A percentile compares a stretch with the other conserved stretches of the same genome.
phyloP scores from a whole-genome alignment of 2,113 vertebrate species.

The Entomyzon cyanotis region DNA sequence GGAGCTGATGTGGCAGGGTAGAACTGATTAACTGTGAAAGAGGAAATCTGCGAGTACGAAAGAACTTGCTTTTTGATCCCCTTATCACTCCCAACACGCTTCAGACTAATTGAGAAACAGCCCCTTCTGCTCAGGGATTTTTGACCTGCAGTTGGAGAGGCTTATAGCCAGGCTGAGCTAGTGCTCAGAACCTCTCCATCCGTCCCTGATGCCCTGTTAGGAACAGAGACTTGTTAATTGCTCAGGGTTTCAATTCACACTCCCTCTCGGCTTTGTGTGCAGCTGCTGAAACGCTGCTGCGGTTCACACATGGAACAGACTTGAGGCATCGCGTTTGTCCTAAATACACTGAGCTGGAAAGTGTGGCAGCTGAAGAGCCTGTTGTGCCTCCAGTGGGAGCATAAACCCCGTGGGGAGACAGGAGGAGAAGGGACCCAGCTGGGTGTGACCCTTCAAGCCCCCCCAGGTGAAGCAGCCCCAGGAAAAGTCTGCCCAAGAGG shows the following conservation, averaged over 20 bases:
- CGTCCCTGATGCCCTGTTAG: background rate
- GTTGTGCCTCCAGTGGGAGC: background rate
- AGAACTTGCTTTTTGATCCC: background rate
- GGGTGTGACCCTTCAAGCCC: background rate
- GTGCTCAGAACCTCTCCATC: background rate
- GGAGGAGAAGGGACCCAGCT: background rate
- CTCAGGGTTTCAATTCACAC: background rate
- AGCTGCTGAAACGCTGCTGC: background rate
- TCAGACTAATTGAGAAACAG: constrained; percentile 30
- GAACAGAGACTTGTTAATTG: background rate
- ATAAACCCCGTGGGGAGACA: background rate
- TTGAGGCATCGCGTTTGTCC: background rate
- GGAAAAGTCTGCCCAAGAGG: background rate
- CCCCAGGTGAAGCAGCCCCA: background rate
- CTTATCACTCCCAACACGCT: background rate
- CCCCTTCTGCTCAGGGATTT: constrained; percentile 31
- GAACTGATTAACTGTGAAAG: background rate
- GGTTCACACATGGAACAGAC: background rate
- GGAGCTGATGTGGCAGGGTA: background rate
- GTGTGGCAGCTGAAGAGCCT: background rate
- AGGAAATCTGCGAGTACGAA: background rate
- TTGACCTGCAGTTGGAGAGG: background rate
- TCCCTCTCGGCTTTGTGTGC: background rate
- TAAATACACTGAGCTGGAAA: background rate
- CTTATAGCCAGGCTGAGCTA: background rate